Conservation (phyloP, 2,888 invertebrate species). For the Mylabris sibirica region DNA sequence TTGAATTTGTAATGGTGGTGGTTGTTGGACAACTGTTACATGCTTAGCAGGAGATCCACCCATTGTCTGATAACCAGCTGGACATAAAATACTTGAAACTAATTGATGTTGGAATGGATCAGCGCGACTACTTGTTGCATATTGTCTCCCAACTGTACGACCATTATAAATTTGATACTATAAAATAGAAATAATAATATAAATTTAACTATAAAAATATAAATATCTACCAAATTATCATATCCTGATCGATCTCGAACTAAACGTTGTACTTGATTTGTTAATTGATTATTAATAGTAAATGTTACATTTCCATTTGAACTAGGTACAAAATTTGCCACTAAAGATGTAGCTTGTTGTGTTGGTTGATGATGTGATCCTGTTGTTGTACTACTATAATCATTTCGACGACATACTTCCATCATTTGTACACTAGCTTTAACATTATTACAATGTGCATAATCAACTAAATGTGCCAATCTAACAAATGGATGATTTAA, state of each 20-base stretch:
- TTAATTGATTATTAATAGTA: slow-evolving; percentile 90
- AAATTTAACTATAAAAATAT: slow-evolving; percentile 13
- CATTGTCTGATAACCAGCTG: slow-evolving; percentile 83
- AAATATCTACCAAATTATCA: slow-evolving; percentile 71
- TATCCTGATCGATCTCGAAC: slow-evolving; percentile 79
- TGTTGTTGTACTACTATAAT: slow-evolving; percentile 58
- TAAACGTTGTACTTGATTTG: slow-evolving; percentile 76
- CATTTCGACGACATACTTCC: slow-evolving; percentile 78
- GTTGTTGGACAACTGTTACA: slow-evolving; percentile 73
- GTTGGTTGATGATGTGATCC: slow-evolving; percentile 64
- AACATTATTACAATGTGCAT: slow-evolving; percentile 96
- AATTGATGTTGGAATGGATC: slow-evolving; percentile 91
- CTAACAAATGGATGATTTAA: slow-evolving; percentile 95
- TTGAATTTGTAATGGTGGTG: slow-evolving; percentile 74
- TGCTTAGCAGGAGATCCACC: slow-evolving; percentile 74
- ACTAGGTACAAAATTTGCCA: slow-evolving; percentile 79
- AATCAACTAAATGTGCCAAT: slow-evolving; percentile 91
- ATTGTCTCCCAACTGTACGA: slow-evolving; percentile 74
- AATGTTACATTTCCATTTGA: slow-evolving; percentile 87
- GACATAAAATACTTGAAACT: slow-evolving; percentile 93
- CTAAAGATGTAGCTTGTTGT: slow-evolving; percentile 66
- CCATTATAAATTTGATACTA: slow-evolving; percentile 86
- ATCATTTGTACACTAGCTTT: slow-evolving; percentile 98
- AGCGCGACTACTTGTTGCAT: slow-evolving; percentile 67
- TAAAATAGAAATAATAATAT: slow-evolving; percentile 29